A percentile compares a stretch with the other conserved stretches of the same genome.
Conservation (phyloP, 2,797 vertebrate species). For the Staurois parvus region DNA sequence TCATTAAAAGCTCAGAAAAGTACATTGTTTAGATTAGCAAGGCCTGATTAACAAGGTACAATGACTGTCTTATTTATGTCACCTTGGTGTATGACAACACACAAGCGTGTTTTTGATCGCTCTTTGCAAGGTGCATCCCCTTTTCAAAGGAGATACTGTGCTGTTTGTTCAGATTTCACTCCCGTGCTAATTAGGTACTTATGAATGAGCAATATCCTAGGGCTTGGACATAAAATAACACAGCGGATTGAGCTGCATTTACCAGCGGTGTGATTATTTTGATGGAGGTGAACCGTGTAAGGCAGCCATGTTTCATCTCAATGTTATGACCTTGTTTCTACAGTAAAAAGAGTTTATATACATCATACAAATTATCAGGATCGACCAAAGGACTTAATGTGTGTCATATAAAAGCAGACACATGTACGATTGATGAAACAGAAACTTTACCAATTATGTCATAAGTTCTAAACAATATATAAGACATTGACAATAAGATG, state of each 20-base stretch:
- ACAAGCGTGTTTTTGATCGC: slow-evolving; percentile 74
- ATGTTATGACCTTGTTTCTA: slow-evolving; percentile 64
- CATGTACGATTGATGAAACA: background rate
- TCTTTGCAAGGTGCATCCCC: slow-evolving; percentile 84
- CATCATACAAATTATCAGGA: slow-evolving; percentile 48
- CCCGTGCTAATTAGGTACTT: slow-evolving; percentile 85
- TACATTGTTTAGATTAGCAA: slow-evolving; percentile 85
- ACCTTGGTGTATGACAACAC: slow-evolving; percentile 77
- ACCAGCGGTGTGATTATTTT: slow-evolving; percentile 78
- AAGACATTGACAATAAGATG: background rate
- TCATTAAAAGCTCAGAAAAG: slow-evolving; percentile 85
- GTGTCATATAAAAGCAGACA: slow-evolving; percentile 66
- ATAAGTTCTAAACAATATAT: background rate
- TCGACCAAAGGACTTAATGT: slow-evolving; percentile 61
- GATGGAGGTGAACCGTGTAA: slow-evolving; percentile 81
- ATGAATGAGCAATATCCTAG: slow-evolving; percentile 63
- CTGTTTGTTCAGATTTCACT: slow-evolving; percentile 65
- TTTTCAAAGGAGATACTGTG: slow-evolving; percentile 70
- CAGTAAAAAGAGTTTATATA: slow-evolving; percentile 56
- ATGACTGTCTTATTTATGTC: slow-evolving; percentile 78
- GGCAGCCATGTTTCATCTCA: slow-evolving; percentile 63
- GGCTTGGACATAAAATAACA: slow-evolving; percentile 68
- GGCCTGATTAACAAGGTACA: slow-evolving; percentile 80
- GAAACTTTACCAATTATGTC: background rate
- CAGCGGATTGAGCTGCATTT: slow-evolving; percentile 71